Base-by-base conservation (phyloP, 2,113 vertebrate species). In the Mesoclemmys tuberculata region DNA sequence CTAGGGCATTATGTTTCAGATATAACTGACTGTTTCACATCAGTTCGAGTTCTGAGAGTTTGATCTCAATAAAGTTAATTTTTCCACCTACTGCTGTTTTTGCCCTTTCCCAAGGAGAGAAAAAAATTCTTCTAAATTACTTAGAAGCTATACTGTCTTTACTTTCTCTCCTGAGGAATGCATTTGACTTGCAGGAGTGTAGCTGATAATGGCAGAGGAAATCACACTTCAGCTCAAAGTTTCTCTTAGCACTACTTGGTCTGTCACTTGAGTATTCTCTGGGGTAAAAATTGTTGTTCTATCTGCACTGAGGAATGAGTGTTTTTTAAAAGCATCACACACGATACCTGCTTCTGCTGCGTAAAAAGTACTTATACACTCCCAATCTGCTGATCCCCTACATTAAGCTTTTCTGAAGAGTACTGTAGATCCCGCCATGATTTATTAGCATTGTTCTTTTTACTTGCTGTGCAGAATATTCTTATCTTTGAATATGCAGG, bases 181-280 rank as follows among this genome's bases (percentile, higher is more conserved):
- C 80, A 58, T 96, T 97, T 97, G 95, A 96, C 93, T 97, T 92
- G 84, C 51, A 90, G 94, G 97, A 97, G 78, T 83, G 82, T 77
- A 96, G 89, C 88, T 97, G 96, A 92, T 97, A 97, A 96, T 95
- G 95, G 94, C 82, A 93, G 58, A 96, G 91, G 95, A 98, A 97
- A 97, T 89, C 89, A 91, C 90, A 95, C 95, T 97, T 97, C 89
- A 93, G 93, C 82, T 96, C 81, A 77, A 88, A 97, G 94, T 97
- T 98, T 97, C 95, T 93, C 84, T 96, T 95, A 97, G 94, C 82
- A 95, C 79, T 97, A 97, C 92, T 98, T 96, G 82, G 92, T 94
- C 95, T 97, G 89, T 93, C 93, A 94, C 77, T 92, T 93, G 95
- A 97, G 80, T 90, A 96, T 88, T 96, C 96, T 97, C 96, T 90